Evolutionary conservation across 2,113 vertebrate genomes (phyloP).

Genomic region (Lepus timidus): DNA sequence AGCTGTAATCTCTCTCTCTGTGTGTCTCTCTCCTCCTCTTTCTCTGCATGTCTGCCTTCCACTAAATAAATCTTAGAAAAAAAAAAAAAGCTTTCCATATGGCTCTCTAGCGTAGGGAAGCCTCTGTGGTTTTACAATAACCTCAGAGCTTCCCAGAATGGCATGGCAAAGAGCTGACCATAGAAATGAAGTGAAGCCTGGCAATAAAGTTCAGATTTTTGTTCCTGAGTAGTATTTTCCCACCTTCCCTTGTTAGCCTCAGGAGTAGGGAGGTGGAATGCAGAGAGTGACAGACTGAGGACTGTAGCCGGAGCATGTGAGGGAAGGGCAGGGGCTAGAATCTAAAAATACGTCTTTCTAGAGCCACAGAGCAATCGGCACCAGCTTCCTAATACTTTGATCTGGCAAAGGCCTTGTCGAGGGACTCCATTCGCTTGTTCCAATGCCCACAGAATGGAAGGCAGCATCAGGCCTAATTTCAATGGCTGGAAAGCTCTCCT

Average conservation of each 20-base stretch:
- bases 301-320: background rate
- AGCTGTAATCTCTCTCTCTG: no score
- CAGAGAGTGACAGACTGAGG: background rate
- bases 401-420: background rate
- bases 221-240: background rate
- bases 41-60: no score
- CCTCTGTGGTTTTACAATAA: background rate
- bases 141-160: background rate
- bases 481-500: background rate
- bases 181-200: slow-evolving; percentile 41
- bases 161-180: background rate
- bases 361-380: background rate
- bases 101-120: background rate
- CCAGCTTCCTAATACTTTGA: background rate
- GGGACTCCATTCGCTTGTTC: background rate
- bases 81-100: no score
- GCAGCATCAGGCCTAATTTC: background rate
- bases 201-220: background rate
- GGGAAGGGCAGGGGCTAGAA: background rate
- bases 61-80: no score
- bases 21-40: no score
- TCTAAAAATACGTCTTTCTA: background rate
- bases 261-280: background rate
- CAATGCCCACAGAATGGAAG: background rate
- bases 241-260: background rate